Base-by-base conservation (phyloP, 2,888 invertebrate species). In the Cheilosia vulpina region DNA sequence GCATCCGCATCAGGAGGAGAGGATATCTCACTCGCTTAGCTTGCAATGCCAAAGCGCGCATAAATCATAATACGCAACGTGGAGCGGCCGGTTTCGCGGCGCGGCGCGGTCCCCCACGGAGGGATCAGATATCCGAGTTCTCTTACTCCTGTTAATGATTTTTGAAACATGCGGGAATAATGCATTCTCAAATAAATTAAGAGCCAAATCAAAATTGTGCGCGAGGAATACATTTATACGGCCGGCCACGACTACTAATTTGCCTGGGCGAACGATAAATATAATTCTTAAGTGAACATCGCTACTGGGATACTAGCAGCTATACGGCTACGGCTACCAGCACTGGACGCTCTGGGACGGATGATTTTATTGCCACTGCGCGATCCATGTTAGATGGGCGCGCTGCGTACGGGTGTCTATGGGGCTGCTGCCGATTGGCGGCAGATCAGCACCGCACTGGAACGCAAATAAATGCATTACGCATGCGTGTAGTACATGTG, bases 261-360 rank as follows among this genome's bases (percentile, higher is more conserved):
- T 85, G 85, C 76, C 72, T 77, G 85, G 81, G 66, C 77, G 77
- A 77, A 62, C 85, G 85, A 85, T 85, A 85, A 85, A 85, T 85
- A 85, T 81, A 85, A 85, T 85, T 85, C 85, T 85, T 85, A 85
- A 85, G 85, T 80, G 85, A 85, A 85, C 85, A 85, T 85, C 81
- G 85, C 85, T 85, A 85, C 85, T 85, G 85, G 76, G 81, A 85
- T 85, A 72, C 81, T 81, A 76, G 50, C 63, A 50, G 66, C 58
- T 21, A 21, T 21, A 21, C n/a, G n/a, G n/a, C n/a, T 21, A 2
- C 21, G 21, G 21, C 21, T 7, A 27, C 27, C 65, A 71, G 31
- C 45, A 31, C 52, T 66, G 27, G 24, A 50, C 58, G 24, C 43
- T 55, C 27, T 27, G 27, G 55, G 47, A 38, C 52, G 17, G 76